phyloP scores from a whole-genome alignment of 2,113 vertebrate species.

The Oryzias curvinotus region DNA sequence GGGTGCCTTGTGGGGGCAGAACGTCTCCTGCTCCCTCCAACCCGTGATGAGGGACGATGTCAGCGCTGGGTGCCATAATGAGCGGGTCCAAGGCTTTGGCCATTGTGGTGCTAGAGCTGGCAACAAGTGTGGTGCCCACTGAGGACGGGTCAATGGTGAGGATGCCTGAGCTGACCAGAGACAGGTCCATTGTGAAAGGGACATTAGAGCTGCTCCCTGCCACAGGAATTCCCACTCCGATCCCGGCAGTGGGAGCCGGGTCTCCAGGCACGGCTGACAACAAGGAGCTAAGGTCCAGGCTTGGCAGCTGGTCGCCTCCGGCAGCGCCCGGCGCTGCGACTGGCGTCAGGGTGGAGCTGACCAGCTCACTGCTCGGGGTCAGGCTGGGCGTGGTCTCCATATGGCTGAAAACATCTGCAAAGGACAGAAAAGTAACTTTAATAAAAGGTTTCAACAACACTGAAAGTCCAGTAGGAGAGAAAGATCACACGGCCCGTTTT shows the following conservation, averaged over 20 bases:
- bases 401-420: conserved; percentile 86
- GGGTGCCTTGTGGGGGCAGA: conserved; percentile 84
- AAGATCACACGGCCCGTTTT: neutral
- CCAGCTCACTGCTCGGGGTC: conserved; percentile 89
- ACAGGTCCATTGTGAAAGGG: conserved; percentile 82
- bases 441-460: neutral
- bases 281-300: conserved; percentile 88
- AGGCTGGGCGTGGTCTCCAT: conserved; percentile 86
- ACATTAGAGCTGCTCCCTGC: conserved; percentile 58
- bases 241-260: conserved; percentile 36
- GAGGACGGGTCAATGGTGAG: conserved; percentile 90
- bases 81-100: conserved; percentile 86
- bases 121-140: conserved; percentile 77
- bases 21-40: conserved; percentile 82
- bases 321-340: conserved; percentile 78
- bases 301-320: conserved; percentile 81
- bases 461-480: neutral
- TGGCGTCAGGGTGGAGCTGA: conserved; percentile 80
- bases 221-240: conserved; percentile 54
- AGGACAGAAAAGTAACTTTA: conserved; percentile 7
- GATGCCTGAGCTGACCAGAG: conserved; percentile 86
- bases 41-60: conserved; percentile 78
- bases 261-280: conserved; percentile 84
- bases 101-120: conserved; percentile 67
- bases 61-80: conserved; percentile 81